Conservation (phyloP, 2,797 vertebrate genomes). For the Bradypodion ventrale region DNA sequence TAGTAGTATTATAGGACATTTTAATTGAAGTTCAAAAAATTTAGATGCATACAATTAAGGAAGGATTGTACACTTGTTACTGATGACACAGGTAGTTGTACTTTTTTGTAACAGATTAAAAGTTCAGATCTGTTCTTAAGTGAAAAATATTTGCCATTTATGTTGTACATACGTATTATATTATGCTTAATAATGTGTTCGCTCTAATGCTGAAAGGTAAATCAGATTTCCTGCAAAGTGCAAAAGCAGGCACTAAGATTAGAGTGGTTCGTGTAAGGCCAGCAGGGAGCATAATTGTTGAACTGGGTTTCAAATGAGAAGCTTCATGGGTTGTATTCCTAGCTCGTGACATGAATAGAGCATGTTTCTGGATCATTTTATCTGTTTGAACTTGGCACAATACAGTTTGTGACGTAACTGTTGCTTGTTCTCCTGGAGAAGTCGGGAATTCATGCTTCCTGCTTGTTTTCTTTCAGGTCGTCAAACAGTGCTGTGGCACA, state of each 20-base stretch:
- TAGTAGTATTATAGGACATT: background rate
- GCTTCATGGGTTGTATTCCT: background rate
- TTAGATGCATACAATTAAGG: background rate
- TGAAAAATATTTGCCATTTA: background rate
- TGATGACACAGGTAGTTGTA: background rate
- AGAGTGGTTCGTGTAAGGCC: background rate
- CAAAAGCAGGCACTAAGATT: background rate
- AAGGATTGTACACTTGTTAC: background rate
- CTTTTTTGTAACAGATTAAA: background rate
- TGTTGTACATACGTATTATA: background rate
- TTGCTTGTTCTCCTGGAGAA: background rate
- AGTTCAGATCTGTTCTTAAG: background rate
- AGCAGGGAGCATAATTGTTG: background rate
- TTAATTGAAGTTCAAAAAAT: background rate
- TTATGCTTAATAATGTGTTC: background rate
- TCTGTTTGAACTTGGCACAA: background rate
- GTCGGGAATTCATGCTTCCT: background rate
- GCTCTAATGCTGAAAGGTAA: background rate
- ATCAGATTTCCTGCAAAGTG: no score
- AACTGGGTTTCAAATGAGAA: background rate
- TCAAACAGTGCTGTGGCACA: slow-evolving; percentile 98
- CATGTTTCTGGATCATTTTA: background rate
- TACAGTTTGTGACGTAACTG: background rate
- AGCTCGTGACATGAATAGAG: background rate
- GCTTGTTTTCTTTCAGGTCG: slow-evolving; percentile 80